A percentile compares a stretch with the other conserved stretches of the same genome.
These are phyloP conservation scores for Rhynchophorus ferrugineus DNA, from an alignment of 1,140 invertebrate species.

Conservation along the genomic window DNA sequence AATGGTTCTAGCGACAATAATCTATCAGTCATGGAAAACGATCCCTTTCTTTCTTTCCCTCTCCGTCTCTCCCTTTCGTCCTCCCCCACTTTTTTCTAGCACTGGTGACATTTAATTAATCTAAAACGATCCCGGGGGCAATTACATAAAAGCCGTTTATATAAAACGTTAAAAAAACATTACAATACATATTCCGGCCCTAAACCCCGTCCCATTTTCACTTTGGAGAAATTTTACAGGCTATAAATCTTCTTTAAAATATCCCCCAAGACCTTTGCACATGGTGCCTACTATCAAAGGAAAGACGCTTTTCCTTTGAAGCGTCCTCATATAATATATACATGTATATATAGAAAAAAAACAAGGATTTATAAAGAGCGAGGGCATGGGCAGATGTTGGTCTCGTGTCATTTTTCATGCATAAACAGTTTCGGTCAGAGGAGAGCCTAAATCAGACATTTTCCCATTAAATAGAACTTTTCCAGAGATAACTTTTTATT, in stretches of 20 bases:
- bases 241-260: conserved; percentile 8
- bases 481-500: background rate
- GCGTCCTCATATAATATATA: conserved; percentile 14
- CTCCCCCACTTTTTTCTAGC: too few species aligned
- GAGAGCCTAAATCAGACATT: background rate
- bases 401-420: conserved; percentile 14
- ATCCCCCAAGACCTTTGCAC: conserved; percentile 1
- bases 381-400: conserved; percentile 9
- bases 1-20: too few species aligned
- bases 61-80: too few species aligned
- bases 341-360: conserved; percentile 2
- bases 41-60: too few species aligned
- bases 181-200: background rate
- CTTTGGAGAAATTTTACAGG: conserved; percentile 1
- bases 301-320: conserved; percentile 9
- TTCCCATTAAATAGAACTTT: conserved; percentile 2
- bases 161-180: too few species aligned
- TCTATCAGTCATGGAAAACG: too few species aligned
- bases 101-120: too few species aligned
- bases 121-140: too few species aligned
- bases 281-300: conserved; percentile 12
- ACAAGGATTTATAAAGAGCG: conserved; percentile 18
- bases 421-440: conserved; percentile 14
- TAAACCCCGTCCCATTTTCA: background rate
- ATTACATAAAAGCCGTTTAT: too few species aligned